Evolutionary conservation across 1,140 invertebrate species (phyloP).

Genomic region (Acromyrmex heyeri): DNA sequence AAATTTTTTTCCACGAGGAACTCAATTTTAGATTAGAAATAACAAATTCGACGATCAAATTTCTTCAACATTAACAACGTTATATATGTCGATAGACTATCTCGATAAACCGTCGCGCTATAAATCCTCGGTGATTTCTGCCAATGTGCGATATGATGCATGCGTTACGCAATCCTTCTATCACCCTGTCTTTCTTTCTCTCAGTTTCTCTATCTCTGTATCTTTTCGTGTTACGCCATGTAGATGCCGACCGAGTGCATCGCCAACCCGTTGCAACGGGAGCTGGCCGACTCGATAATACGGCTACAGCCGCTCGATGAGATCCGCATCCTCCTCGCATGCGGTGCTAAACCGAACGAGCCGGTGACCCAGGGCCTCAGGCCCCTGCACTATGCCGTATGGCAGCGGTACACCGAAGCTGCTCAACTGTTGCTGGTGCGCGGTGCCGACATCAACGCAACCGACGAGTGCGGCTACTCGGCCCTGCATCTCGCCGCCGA

Average conservation of each 20-base stretch:
- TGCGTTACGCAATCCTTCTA: constrained; percentile 24
- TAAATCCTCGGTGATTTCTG: constrained; percentile 1
- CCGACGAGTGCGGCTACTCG: constrained; percentile 96
- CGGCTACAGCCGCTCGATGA: constrained; percentile 95
- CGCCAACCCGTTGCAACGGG: constrained; percentile 92
- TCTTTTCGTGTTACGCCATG: constrained; percentile 30
- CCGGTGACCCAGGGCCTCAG: constrained; percentile 93
- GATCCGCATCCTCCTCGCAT: constrained; percentile 93
- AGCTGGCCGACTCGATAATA: constrained; percentile 96
- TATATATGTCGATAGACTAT: background rate
- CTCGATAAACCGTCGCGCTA: background rate
- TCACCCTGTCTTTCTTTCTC: too few species aligned
- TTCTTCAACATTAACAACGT: background rate
- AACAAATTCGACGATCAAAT: background rate
- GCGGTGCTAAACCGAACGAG: constrained; percentile 94
- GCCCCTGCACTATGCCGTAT: constrained; percentile 97
- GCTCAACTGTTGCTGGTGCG: constrained; percentile 92
- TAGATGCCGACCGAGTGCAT: constrained; percentile 92
- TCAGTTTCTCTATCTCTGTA: background rate
- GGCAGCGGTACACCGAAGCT: constrained; percentile 94
- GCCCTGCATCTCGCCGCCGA: constrained; percentile 95
- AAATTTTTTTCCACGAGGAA: too few species aligned
- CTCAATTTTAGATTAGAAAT: background rate
- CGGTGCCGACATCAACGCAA: constrained; percentile 94
- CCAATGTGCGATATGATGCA: background rate